Percentiles rank a stretch among this genome's conserved stretches.
These are phyloP conservation scores for Arbacia lixula DNA, from an alignment of 53 echinoderm and acorn worm species.

Conservation along the genomic window DNA sequence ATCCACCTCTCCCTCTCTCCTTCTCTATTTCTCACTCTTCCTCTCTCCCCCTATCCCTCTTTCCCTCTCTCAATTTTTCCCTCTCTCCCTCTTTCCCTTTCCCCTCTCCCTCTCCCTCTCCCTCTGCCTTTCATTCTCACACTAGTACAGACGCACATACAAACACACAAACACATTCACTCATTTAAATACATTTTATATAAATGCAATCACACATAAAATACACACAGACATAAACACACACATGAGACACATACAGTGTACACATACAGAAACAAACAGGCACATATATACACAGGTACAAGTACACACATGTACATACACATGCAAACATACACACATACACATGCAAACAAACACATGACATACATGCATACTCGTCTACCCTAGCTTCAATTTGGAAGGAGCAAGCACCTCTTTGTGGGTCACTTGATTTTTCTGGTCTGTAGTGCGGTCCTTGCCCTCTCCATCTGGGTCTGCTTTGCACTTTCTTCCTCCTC, in stretches of 20 bases:
- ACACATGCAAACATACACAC: neutral
- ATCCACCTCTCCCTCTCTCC: too few relatives aligned
- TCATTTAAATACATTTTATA: too few relatives aligned
- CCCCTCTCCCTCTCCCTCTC: neutral
- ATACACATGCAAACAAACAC: neutral
- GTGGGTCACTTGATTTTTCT: neutral
- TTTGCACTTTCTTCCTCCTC: slow-evolving; percentile 27
- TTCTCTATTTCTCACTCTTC: too few relatives aligned
- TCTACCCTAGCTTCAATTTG: neutral
- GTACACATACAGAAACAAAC: too few relatives aligned
- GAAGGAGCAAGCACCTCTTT: slow-evolving; percentile 24
- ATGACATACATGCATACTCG: neutral
- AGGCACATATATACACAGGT: neutral
- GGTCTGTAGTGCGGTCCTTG: neutral
- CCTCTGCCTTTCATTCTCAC: neutral
- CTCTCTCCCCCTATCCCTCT: neutral
- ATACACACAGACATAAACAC: too few relatives aligned
- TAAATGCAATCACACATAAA: too few relatives aligned
- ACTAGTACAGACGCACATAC: neutral
- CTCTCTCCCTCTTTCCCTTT: neutral
- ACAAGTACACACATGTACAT: neutral
- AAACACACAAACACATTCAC: neutral
- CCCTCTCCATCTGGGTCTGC: slow-evolving; percentile 10
- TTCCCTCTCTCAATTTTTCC: neutral
- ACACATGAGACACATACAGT: too few relatives aligned